Conservation (phyloP, 2,888 invertebrate species). For the Podotricha telesiphe region DNA sequence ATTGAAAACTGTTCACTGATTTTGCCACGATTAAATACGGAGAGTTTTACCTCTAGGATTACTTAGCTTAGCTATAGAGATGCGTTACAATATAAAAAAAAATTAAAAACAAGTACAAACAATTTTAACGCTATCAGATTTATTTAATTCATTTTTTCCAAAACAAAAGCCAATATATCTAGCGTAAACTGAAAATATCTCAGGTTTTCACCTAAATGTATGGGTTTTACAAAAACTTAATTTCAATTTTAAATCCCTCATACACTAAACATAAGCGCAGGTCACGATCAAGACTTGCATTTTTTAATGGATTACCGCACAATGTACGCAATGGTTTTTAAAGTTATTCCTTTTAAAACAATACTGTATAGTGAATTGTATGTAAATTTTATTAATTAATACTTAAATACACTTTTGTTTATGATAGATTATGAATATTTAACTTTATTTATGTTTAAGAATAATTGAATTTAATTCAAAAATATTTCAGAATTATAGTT, state of each 20-base stretch:
- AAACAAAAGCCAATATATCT: too few species aligned
- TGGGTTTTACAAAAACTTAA: slow-evolving; percentile 8
- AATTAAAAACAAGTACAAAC: too few species aligned
- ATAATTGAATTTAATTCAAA: neutral
- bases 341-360: slow-evolving; percentile 39
- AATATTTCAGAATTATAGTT: neutral
- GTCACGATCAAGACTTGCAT: slow-evolving; percentile 81
- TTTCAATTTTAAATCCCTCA: slow-evolving; percentile 23
- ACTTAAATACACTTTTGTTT: slow-evolving; percentile 30
- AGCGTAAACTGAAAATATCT: neutral
- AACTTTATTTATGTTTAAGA: slow-evolving; percentile 1
- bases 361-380: slow-evolving; percentile 56
- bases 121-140: too few species aligned
- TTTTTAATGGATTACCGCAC: slow-evolving; percentile 74
- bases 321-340: slow-evolving; percentile 57
- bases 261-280: slow-evolving; percentile 53
- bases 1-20: too few species aligned
- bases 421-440: slow-evolving; percentile 24
- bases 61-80: too few species aligned
- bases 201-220: neutral
- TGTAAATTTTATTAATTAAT: slow-evolving; percentile 61
- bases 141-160: too few species aligned
- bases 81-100: too few species aligned
- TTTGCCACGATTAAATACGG: too few species aligned
- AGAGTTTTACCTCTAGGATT: too few species aligned